Conservation (phyloP, 2,113 vertebrate species). For the Suricata suricatta region DNA sequence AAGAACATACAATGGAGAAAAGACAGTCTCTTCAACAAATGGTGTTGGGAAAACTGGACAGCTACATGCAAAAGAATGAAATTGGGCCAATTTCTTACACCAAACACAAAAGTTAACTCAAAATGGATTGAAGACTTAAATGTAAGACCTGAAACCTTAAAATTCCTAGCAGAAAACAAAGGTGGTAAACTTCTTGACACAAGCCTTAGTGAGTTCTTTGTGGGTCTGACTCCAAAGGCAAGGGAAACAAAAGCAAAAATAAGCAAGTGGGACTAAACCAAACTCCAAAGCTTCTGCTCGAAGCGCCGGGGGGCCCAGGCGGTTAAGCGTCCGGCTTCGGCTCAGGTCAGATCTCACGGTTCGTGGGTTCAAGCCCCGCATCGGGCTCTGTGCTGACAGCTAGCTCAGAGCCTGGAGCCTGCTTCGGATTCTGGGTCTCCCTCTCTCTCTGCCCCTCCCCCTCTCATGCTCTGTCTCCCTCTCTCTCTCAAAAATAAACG, state of each 20-base stretch:
- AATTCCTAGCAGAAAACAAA: background rate
- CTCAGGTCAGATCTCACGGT: too few relatives aligned
- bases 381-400: too few relatives aligned
- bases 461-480: too few relatives aligned
- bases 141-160: background rate
- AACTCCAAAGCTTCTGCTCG: background rate
- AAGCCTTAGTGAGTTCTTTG: background rate
- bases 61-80: background rate
- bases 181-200: background rate
- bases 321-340: too few relatives aligned
- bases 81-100: background rate
- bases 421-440: too few relatives aligned
- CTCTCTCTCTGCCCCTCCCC: too few relatives aligned
- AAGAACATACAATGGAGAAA: background rate
- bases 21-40: background rate
- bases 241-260: background rate
- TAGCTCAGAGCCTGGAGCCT: too few relatives aligned
- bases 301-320: too few relatives aligned
- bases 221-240: background rate
- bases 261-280: background rate
- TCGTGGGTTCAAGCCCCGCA: too few relatives aligned
- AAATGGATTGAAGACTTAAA: background rate
- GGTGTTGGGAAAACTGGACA: background rate
- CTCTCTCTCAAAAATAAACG: too few relatives aligned
- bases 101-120: background rate